Evolutionary conservation across 1,140 invertebrate genomes (phyloP), one percentile per base, ranked within the genome.

Genomic region (Drosophila varians): DNA sequence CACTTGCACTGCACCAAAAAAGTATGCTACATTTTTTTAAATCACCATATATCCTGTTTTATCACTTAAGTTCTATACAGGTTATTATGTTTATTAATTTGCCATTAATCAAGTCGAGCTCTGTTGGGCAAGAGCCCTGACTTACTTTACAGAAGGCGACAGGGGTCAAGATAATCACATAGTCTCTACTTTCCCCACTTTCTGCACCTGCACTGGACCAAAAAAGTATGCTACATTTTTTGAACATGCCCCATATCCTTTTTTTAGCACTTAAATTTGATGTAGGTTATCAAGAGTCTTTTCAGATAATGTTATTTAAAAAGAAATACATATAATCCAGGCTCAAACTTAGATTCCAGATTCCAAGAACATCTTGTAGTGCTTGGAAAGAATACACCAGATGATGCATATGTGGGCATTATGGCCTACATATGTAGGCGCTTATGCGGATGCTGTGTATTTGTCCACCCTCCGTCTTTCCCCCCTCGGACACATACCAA

Each of bases 91-190:
- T n/a, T n/a, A n/a, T n/a, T n/a, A n/a, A n/a, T n/a, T n/a, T n/a
- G n/a, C n/a, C n/a, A n/a, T n/a, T n/a, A n/a, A n/a, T n/a, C n/a
- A n/a, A n/a, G n/a, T n/a, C n/a, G n/a, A n/a, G n/a, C n/a, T n/a
- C n/a, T n/a, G n/a, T n/a, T n/a, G n/a, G n/a, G n/a, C n/a, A n/a
- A n/a, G n/a, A n/a, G n/a, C n/a, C n/a, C n/a, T n/a, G n/a, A n/a
- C n/a, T n/a, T n/a, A n/a, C n/a, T n/a, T n/a, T n/a, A n/a, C n/a
- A n/a, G n/a, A n/a, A n/a, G n/a, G n/a, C n/a, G n/a, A n/a, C n/a
- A n/a, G 19, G 19, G 60, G 36, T 66, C 46, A 53, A 36, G 66
- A 34, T 66, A 66, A 66, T 66, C 60, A 51, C 42, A 28, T 43
- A 12, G 11, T 49, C 31, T 42, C 25, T 26, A 7, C 25, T 26